These are phyloP conservation scores for Diprion similis DNA, from an alignment of 1,140 invertebrate genomes.

Conservation along the genomic window DNA sequence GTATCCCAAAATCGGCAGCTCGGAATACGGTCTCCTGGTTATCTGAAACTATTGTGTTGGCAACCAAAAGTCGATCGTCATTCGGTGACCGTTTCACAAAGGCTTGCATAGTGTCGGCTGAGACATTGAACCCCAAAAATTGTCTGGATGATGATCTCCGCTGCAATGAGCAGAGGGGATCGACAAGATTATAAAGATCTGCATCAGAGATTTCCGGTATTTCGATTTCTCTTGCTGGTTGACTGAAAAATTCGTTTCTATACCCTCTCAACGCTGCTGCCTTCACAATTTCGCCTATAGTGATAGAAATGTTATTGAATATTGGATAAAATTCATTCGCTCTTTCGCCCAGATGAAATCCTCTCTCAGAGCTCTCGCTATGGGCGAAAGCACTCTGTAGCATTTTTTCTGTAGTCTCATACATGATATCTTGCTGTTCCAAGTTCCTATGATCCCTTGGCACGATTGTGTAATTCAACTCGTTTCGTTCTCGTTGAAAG, in stretches of 20 bases:
- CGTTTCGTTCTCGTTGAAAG: background rate
- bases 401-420: slow-evolving; percentile 17
- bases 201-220: slow-evolving; percentile 26
- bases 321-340: slow-evolving; percentile 23
- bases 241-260: slow-evolving; percentile 6
- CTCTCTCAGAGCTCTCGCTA: slow-evolving; percentile 10
- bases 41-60: background rate
- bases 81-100: background rate
- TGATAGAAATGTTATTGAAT: slow-evolving; percentile 19
- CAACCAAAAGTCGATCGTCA: background rate
- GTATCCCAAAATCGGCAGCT: background rate
- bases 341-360: slow-evolving; percentile 22
- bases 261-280: slow-evolving; percentile 8
- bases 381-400: slow-evolving; percentile 24
- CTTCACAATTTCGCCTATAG: slow-evolving; percentile 30
- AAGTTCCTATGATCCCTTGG: background rate
- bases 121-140: background rate
- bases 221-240: slow-evolving; percentile 21
- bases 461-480: background rate
- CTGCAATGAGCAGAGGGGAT: background rate
- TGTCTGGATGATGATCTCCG: background rate
- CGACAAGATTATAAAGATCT: slow-evolving; percentile 9
- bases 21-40: too few relatives aligned
- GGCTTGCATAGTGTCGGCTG: background rate
- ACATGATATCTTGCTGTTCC: slow-evolving; percentile 16